phyloP scores from a whole-genome alignment of 2,888 invertebrate species.

The Acrobasis suavella region DNA sequence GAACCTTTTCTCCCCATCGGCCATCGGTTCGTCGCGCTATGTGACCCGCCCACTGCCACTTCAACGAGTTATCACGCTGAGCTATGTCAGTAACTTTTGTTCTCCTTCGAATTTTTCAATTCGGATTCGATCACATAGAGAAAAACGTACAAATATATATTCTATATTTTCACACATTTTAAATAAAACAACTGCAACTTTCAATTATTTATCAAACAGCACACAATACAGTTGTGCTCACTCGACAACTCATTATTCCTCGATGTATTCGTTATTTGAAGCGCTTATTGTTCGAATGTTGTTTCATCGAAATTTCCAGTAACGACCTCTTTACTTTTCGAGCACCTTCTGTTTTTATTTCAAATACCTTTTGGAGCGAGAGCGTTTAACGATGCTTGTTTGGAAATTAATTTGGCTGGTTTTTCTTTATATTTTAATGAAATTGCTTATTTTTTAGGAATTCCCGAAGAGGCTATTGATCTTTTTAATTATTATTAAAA shows the following conservation, averaged over 20 bases:
- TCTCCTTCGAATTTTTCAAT: no score
- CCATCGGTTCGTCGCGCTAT: no score
- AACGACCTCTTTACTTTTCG: slow-evolving; percentile 8
- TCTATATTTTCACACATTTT: no score
- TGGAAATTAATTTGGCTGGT: neutral
- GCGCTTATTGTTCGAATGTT: slow-evolving; percentile 15
- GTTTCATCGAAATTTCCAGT: slow-evolving; percentile 13
- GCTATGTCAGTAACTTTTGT: no score
- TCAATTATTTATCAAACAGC: neutral
- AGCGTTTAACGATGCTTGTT: slow-evolving; percentile 4
- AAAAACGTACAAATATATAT: no score
- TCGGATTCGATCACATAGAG: no score
- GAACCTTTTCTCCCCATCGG: no score
- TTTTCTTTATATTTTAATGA: neutral
- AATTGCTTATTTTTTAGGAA: no score
- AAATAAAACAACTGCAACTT: neutral
- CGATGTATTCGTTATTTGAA: slow-evolving; percentile 14
- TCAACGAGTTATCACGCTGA: no score
- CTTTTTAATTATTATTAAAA: no score
- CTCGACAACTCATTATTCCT: slow-evolving; percentile 2
- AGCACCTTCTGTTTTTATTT: slow-evolving; percentile 7
- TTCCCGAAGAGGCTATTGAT: no score
- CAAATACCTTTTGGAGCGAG: slow-evolving; percentile 10
- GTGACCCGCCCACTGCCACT: no score
- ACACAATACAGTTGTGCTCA: neutral